Evolutionary conservation across 1,140 invertebrate species (phyloP), one percentile per base, ranked within the genome.

Genomic region (Streblospio benedicti): DNA sequence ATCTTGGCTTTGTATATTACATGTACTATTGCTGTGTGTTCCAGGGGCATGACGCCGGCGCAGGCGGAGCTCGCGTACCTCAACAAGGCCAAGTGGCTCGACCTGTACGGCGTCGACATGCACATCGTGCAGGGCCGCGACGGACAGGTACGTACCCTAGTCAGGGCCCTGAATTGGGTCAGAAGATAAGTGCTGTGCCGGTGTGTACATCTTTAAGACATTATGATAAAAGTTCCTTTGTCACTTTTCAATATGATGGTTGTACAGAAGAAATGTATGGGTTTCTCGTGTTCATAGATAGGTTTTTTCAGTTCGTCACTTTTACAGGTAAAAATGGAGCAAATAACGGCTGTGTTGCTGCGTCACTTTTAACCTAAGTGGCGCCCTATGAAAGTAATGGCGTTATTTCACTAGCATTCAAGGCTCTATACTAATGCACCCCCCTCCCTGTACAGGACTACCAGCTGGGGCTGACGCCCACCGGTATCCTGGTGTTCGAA

Each of bases 391-490:
- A n/a, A n/a, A n/a, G n/a, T n/a, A n/a, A n/a, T n/a, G n/a, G n/a
- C n/a, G n/a, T n/a, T n/a, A n/a, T n/a, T n/a, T n/a, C n/a, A n/a
- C n/a, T n/a, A n/a, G n/a, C n/a, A n/a, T n/a, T n/a, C n/a, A n/a
- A n/a, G n/a, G n/a, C n/a, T n/a, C n/a, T n/a, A n/a, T n/a, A n/a
- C n/a, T n/a, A n/a, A n/a, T n/a, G n/a, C n/a, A n/a, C n/a, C n/a
- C n/a, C n/a, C n/a, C n/a, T n/a, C n/a, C n/a, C n/a, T n/a, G n/a
- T n/a, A n/a, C n/a, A 93, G 53, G 90, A 95, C 71, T 98, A 99
- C 80, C 93, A 89, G 79, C 82, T 99, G 67, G 96, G 96, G 31
- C 79, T 99, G 65, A 97, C 95, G 50, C 96, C 96, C 55, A 94
- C 91, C 72, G 96, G 96, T 56, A 90, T 99, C 71, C 87, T 98